Evolutionary conservation across 1,140 invertebrate species (phyloP).

Genomic region (Trichomalopsis sarcophagae): DNA sequence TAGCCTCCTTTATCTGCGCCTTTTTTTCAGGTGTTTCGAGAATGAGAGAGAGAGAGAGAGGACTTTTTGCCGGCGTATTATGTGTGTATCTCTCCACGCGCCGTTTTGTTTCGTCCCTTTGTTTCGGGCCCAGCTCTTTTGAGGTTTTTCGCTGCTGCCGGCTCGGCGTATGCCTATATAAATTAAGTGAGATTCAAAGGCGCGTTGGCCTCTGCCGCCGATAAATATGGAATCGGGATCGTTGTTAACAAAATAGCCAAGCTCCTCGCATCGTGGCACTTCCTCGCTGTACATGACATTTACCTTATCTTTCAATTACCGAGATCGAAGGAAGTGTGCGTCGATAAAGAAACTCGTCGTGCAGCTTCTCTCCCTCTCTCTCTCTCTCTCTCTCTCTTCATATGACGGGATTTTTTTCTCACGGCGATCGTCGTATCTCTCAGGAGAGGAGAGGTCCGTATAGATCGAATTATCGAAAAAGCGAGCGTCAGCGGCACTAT

Average conservation of each 20-base stretch:
- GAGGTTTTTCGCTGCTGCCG: constrained; percentile 2
- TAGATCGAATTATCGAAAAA: constrained; percentile 15
- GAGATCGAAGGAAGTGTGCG: background rate
- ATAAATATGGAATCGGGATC: background rate
- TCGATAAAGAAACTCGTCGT: background rate
- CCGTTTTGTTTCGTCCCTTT: constrained; percentile 24
- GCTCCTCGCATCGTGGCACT: background rate
- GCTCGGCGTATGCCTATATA: background rate
- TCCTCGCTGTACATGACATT: background rate
- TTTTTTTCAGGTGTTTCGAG: constrained; percentile 20
- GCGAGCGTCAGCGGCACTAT: background rate
- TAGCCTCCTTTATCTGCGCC: constrained; percentile 11
- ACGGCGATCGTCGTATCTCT: background rate
- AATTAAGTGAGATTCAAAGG: background rate
- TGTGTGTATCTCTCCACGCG: constrained; percentile 20
- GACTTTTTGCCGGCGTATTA: constrained; percentile 24
- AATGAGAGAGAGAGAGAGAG: constrained; percentile 15
- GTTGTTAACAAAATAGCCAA: background rate
- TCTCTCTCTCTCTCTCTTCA: background rate
- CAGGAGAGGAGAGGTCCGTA: background rate
- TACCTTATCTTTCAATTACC: background rate
- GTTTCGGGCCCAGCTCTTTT: constrained; percentile 15
- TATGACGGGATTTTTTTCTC: constrained; percentile 1
- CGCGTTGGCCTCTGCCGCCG: background rate
- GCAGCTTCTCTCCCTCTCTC: background rate